Conservation (phyloP, 2,888 invertebrate species). For the Aspidiotus destructor region DNA sequence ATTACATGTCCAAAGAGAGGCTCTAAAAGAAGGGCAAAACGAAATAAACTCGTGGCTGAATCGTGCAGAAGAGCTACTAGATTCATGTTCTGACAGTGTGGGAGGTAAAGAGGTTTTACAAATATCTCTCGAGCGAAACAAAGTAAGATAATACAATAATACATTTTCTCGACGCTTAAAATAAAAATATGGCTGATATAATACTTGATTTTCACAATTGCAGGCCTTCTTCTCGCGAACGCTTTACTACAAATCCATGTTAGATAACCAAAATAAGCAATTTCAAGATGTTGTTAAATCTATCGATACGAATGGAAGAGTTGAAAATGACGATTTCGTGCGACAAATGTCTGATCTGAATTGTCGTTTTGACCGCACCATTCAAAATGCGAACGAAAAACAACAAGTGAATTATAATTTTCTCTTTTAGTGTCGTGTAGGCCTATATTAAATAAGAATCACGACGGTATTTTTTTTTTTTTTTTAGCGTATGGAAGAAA, state of each 20-base stretch:
- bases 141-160: constrained; percentile 42
- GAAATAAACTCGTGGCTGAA: constrained; percentile 82
- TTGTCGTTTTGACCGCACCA: constrained; percentile 69
- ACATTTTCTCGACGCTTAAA: background rate
- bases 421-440: background rate
- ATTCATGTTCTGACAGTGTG: constrained; percentile 48
- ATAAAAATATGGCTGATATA: too few relatives aligned
- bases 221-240: constrained; percentile 49
- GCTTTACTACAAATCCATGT: constrained; percentile 83
- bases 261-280: constrained; percentile 90
- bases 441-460: background rate
- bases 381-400: constrained; percentile 62
- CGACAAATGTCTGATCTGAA: constrained; percentile 68
- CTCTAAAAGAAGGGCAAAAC: constrained; percentile 72
- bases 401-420: constrained; percentile 49
- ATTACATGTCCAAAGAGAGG: constrained; percentile 76
- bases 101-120: constrained; percentile 63
- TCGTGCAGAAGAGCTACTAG: constrained; percentile 66
- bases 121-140: constrained; percentile 68
- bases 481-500: constrained; percentile 57
- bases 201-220: background rate
- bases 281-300: constrained; percentile 75
- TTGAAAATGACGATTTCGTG: constrained; percentile 51
- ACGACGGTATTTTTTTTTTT: constrained; percentile 4
- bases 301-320: constrained; percentile 58